Conservation (phyloP, 2,888 invertebrate species). For the Xestia sexstrigata region DNA sequence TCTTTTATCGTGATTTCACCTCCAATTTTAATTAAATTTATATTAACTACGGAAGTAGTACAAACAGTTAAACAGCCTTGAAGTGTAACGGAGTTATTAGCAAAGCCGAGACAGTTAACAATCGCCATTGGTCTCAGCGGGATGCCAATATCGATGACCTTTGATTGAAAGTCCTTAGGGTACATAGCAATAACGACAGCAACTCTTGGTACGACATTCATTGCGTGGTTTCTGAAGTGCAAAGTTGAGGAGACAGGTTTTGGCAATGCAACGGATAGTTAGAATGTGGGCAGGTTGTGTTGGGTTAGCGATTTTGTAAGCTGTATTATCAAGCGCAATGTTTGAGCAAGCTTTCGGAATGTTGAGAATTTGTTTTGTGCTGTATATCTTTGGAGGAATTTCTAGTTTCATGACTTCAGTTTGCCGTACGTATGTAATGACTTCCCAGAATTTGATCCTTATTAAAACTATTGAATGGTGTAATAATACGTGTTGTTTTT, state of each 20-base stretch:
- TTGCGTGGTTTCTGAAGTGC: neutral
- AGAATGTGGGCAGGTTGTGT: constrained; percentile 11
- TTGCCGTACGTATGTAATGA: too few relatives aligned
- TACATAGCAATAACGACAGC: neutral
- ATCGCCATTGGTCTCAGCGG: constrained; percentile 53
- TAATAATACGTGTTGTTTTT: too few relatives aligned
- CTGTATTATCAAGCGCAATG: constrained; percentile 38
- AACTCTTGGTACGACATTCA: neutral
- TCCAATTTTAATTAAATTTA: constrained; percentile 48
- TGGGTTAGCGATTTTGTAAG: neutral
- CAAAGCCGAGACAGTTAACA: constrained; percentile 35
- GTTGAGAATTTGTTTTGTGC: constrained; percentile 22
- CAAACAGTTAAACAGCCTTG: constrained; percentile 41
- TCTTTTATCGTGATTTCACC: constrained; percentile 4
- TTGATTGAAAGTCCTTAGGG: constrained; percentile 23
- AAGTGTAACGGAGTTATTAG: constrained; percentile 39
- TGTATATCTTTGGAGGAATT: neutral
- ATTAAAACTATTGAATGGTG: too few relatives aligned
- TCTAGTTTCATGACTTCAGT: neutral
- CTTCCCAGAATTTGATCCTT: too few relatives aligned
- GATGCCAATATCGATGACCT: constrained; percentile 46
- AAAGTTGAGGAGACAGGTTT: neutral
- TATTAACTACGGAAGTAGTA: constrained; percentile 31
- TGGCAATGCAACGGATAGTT: constrained; percentile 2
- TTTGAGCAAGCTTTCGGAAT: constrained; percentile 26